Percentiles rank a stretch among this genome's conserved stretches.
Conservation (phyloP, 2,797 vertebrate genomes). For the Caiman crocodilus region DNA sequence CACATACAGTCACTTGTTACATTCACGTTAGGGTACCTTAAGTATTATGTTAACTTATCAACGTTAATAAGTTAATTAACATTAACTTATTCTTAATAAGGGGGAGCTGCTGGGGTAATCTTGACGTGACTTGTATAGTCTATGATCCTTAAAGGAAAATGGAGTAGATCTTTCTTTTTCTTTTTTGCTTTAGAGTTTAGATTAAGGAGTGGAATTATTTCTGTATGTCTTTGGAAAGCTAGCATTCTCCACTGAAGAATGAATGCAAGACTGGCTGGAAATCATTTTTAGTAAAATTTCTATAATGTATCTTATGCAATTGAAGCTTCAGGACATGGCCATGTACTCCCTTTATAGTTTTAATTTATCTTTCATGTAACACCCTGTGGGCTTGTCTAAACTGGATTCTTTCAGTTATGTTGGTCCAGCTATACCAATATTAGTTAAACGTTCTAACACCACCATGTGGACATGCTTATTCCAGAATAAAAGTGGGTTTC, state of each 20-base stretch:
- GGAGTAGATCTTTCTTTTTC: background rate
- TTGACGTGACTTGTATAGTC: background rate
- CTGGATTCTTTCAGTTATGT: background rate
- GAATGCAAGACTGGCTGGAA: background rate
- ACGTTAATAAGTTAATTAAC: background rate
- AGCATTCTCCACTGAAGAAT: background rate
- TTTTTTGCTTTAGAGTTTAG: background rate
- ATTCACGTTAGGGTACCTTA: fast-evolving
- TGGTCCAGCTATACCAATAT: background rate
- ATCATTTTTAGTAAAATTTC: background rate
- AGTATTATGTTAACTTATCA: background rate
- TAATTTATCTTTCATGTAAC: background rate
- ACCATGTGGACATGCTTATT: background rate
- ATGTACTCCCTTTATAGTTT: background rate
- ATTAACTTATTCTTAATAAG: background rate
- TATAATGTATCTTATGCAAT: background rate
- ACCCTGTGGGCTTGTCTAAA: background rate
- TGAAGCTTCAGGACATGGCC: background rate
- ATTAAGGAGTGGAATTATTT: background rate
- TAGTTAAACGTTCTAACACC: background rate
- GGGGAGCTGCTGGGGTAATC: no score
- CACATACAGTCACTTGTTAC: background rate
- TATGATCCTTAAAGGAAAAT: background rate
- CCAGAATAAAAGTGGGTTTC: fast-evolving
- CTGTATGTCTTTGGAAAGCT: background rate